Conservation (phyloP, 2,888 invertebrate species). For the Yponomeuta cagnagella region DNA sequence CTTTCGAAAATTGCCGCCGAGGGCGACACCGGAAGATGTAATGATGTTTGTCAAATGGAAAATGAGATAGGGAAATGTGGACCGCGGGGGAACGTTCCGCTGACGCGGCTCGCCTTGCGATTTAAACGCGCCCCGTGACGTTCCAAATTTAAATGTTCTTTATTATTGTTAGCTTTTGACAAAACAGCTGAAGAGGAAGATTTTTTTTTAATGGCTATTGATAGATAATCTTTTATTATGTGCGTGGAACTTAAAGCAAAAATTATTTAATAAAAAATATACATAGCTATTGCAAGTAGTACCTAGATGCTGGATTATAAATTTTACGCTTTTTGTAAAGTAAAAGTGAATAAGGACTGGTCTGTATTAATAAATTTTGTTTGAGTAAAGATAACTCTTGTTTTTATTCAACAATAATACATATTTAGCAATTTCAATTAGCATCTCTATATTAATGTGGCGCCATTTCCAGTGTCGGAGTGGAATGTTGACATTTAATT, state of each 20-base stretch:
- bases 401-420: not conserved
- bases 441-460: constrained; percentile 33
- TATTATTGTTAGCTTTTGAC: not conserved
- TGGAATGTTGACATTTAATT: constrained; percentile 65
- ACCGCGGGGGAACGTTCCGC: constrained; percentile 58
- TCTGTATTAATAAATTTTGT: not conserved
- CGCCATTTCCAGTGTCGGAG: constrained; percentile 47
- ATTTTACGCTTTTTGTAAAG: no score
- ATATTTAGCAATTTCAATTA: constrained; percentile 5
- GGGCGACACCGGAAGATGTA: constrained; percentile 67
- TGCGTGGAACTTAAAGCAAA: no score
- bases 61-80: constrained; percentile 75
- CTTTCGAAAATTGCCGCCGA: constrained; percentile 53
- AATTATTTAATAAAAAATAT: no score
- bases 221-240: no score
- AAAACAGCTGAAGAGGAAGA: not conserved
- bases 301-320: no score
- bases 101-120: constrained; percentile 36
- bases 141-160: constrained; percentile 21
- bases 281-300: no score
- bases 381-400: not conserved
- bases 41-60: constrained; percentile 76
- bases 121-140: constrained; percentile 23
- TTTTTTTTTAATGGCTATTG: constrained; percentile 7
- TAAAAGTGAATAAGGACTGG: no score